These are phyloP conservation scores for Cherax quadricarinatus DNA, from an alignment of 1,140 invertebrate species.

Conservation along the genomic window DNA sequence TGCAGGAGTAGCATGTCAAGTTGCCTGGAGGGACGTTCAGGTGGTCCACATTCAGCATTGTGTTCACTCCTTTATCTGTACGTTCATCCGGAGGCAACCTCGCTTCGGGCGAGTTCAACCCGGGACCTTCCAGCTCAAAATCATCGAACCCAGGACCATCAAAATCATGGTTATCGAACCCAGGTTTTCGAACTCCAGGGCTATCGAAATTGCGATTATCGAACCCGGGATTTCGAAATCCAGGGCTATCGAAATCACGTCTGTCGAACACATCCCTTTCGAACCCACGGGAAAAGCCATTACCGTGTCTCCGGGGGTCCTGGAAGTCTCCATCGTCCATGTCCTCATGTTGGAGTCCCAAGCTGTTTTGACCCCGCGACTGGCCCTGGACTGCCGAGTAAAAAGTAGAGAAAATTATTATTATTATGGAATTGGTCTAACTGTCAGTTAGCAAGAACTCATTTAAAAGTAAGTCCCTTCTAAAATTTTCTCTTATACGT, in stretches of 20 bases:
- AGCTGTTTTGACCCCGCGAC: background rate
- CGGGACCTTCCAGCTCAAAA: too few relatives aligned
- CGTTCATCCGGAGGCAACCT: background rate
- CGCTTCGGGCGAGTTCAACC: background rate
- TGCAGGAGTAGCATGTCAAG: constrained; percentile 67
- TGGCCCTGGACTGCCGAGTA: background rate
- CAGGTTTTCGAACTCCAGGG: background rate
- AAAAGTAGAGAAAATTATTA: background rate
- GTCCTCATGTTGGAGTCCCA: background rate
- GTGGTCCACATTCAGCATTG: background rate
- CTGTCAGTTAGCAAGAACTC: too few relatives aligned
- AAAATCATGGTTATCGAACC: background rate
- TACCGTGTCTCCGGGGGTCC: background rate
- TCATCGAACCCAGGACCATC: background rate
- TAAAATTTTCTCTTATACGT: too few relatives aligned
- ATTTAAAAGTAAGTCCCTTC: too few relatives aligned
- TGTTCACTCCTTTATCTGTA: background rate
- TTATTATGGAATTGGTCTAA: too few relatives aligned
- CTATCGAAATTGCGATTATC: background rate
- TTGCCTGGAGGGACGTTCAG: background rate
- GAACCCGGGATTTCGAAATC: background rate
- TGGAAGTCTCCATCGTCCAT: background rate
- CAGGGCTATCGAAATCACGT: background rate
- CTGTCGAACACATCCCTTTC: background rate
- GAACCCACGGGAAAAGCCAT: background rate